Evolutionary conservation across 2,113 vertebrate genomes (phyloP), one percentile per base, ranked within the genome.

Genomic region (Chionomys nivalis): DNA sequence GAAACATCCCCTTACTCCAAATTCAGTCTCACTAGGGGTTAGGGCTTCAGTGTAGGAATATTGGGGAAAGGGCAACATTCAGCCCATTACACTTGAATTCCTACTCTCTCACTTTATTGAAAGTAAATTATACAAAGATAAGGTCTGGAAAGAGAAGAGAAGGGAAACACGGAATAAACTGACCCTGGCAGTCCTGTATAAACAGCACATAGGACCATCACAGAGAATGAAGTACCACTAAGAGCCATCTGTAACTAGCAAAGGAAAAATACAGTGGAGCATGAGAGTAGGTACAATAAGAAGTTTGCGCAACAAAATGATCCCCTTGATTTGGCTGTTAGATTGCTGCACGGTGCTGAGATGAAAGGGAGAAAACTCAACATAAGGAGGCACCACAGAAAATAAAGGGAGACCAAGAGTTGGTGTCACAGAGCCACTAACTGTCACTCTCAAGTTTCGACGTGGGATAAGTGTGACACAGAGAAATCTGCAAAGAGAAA

Each of bases 211-310:
- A 82, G 68, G 42, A 93, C n/a, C 2, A 23, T 11, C 31, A 31
- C 49, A 73, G 68, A 76, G 11, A 65, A 14, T 21, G 73, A 68
- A 83, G 19, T 55, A 47, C 12, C 12, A 16, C 28, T 39, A n/a
- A n/a, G n/a, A n/a, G n/a, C 0, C 42, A 23, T 42, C 65, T 52
- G 11, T 8, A 47, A 11, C 9, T 26, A 36, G 1, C 16, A 0
- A 11, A 65, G 73, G 12, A 21, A 66, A 28, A 21, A 55, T 23
- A 93, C 23, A 79, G 44, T 44, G 70, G 47, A 89, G 61, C 39
- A 75, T 36, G 44, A 65, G 10, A 82, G 44, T 7, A 66, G 7
- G 23, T 36, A 3, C 10, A 44, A 76, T 39, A n/a, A 76, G 19
- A 58, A 58, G 58, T 58, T 21, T 21, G 58, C 19, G 8, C 65